Conservation (phyloP, 2,113 vertebrate genomes). For the Haemorhous mexicanus region DNA sequence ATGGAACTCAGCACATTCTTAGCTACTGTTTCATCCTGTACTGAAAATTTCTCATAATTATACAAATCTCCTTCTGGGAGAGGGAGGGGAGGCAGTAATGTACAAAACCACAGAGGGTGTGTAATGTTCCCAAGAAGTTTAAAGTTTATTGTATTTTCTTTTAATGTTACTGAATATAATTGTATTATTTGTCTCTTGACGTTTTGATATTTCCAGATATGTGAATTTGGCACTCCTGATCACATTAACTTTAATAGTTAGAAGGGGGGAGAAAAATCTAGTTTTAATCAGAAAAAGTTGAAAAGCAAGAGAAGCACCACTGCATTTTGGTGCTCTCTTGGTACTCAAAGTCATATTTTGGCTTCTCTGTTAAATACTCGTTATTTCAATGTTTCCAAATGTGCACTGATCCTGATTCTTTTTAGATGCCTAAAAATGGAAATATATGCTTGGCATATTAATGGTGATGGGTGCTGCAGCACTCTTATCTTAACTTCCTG, state of each 20-base stretch:
- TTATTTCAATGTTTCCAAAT: background rate
- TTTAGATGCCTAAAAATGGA: background rate
- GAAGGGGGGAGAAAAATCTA: background rate
- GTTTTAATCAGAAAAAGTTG: background rate
- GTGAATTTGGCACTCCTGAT: background rate
- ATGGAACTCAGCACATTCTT: background rate
- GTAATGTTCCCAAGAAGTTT: background rate
- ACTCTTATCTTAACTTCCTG: background rate
- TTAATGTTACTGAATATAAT: background rate
- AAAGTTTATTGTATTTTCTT: background rate
- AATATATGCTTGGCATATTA: background rate
- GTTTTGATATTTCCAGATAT: background rate
- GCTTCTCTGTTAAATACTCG: background rate
- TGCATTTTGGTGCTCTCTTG: background rate
- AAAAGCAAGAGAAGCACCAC: background rate
- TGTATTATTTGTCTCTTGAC: background rate
- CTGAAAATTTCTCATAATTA: background rate
- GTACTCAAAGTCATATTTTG: background rate
- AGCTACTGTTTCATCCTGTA: background rate
- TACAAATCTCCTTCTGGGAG: background rate
- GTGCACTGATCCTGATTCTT: background rate
- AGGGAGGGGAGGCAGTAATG: background rate
- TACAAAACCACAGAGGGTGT: background rate
- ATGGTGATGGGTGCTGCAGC: background rate
- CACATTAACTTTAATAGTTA: background rate